Evolutionary conservation across 2,113 vertebrate species (phyloP).

Genomic region (Lepisosteus osseus): DNA sequence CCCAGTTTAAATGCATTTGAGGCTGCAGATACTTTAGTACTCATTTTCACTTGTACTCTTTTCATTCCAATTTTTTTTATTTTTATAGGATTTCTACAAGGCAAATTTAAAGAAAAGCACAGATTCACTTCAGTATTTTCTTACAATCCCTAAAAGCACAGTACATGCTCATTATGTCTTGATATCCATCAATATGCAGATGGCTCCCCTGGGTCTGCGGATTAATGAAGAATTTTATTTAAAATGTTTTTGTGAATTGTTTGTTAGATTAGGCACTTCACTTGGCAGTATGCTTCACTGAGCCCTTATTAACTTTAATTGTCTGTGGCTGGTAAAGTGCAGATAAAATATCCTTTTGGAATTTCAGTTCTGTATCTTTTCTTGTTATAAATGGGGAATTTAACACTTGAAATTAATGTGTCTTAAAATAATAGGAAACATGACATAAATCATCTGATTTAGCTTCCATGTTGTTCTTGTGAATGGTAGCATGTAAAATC

Average conservation of each 20-base stretch:
- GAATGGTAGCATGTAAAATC: constrained; percentile 2
- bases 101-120: no score
- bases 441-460: neutral
- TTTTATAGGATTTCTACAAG: no score
- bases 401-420: constrained; percentile 18
- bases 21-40: no score
- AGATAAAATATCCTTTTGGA: constrained; percentile 24
- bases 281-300: constrained; percentile 27
- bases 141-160: neutral
- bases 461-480: neutral
- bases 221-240: constrained; percentile 5
- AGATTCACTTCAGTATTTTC: neutral
- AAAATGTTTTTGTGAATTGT: constrained; percentile 10
- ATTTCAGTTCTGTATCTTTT: constrained; percentile 15
- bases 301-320: constrained; percentile 36
- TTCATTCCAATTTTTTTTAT: no score
- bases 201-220: neutral
- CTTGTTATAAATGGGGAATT: neutral
- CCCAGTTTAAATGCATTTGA: no score
- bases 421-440: constrained; percentile 11
- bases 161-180: neutral
- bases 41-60: no score
- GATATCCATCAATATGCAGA: neutral
- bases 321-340: constrained; percentile 24
- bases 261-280: constrained; percentile 29